A percentile compares a stretch with the other conserved stretches of the same genome.
These are phyloP conservation scores for Chloromyia formosa DNA, from an alignment of 2,888 invertebrate species.

Conservation along the genomic window DNA sequence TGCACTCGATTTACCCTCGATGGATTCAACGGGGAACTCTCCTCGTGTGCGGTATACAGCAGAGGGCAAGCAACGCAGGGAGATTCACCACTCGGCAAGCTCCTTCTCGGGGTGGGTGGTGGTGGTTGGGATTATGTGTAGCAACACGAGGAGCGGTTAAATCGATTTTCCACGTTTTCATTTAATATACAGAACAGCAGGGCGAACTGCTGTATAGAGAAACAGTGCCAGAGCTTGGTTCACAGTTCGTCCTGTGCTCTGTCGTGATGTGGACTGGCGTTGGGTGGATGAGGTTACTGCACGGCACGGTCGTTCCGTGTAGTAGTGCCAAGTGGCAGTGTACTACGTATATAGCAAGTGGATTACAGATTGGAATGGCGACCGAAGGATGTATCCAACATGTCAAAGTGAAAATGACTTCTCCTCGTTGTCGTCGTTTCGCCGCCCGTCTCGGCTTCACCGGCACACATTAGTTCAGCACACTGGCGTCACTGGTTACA, in stretches of 20 bases:
- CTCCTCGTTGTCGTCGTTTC: background rate
- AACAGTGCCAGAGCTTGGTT: background rate
- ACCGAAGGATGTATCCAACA: background rate
- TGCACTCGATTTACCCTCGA: slow-evolving; percentile 34
- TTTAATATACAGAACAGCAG: slow-evolving; percentile 2
- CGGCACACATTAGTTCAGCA: background rate
- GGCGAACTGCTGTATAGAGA: background rate
- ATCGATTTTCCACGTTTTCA: slow-evolving; percentile 43
- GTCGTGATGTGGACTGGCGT: background rate
- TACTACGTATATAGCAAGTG: background rate
- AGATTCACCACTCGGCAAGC: background rate
- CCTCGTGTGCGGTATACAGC: background rate
- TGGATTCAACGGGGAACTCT: slow-evolving; percentile 20
- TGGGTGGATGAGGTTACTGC: background rate
- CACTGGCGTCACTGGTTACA: slow-evolving; percentile 25
- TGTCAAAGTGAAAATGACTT: slow-evolving; percentile 28
- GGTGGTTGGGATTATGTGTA: slow-evolving; percentile 4
- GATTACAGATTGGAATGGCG: background rate
- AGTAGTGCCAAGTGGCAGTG: slow-evolving; percentile 3
- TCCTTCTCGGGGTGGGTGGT: background rate
- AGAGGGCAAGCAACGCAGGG: background rate
- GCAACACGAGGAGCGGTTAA: slow-evolving; percentile 30
- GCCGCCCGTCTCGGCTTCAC: background rate
- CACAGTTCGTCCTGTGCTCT: background rate
- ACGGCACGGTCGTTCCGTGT: no score